Evolutionary conservation across 2,888 invertebrate species (phyloP), one percentile per base, ranked within the genome.

Genomic region (Cartodere bifasciata): DNA sequence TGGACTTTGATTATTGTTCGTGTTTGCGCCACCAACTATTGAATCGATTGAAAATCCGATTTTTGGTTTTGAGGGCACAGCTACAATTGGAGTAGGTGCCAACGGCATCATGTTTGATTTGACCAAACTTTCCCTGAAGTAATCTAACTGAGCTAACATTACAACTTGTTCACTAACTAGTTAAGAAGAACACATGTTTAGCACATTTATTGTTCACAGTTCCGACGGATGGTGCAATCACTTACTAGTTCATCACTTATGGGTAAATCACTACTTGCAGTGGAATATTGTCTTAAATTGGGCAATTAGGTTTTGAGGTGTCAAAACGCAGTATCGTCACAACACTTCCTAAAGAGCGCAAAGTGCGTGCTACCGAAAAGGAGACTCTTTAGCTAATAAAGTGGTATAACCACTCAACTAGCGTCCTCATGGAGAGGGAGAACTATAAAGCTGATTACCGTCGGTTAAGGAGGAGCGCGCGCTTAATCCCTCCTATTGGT

Each of bases 11-110:
- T n/a, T n/a, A n/a, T n/a, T n/a, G 2, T 35, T 40, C 24, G 51
- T 53, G 26, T 44, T 47, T 3, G 53, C 55, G 15, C 79, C 81
- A 47, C 88, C 88, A 38, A 90, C 88, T 55, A 90, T 87, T 53
- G 87, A 86, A 67, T 91, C 91, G 63, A 91, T 91, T 55, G 86
- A 87, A 59, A 91, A 91, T 52, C 88, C 90, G 60, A 91, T 83
- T 66, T 88, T 90, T 46, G 90, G 88, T 66, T 86, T 87, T 49
- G 82, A 81, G 58, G 86, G 83, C 72, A 87, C 80, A 66, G 86
- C 81, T 64, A 83, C 80, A 64, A 86, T 80, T 68, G 86, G 84
- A 61, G 86, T 85, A 70, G 86, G 85, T 75, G 87, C 86, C 73
- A 87, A 76, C 69, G 87, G 87, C 87, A 88, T 86, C 87, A 87